These are phyloP conservation scores for Piprites chloris DNA, from an alignment of 2,113 vertebrate genomes.

Conservation along the genomic window DNA sequence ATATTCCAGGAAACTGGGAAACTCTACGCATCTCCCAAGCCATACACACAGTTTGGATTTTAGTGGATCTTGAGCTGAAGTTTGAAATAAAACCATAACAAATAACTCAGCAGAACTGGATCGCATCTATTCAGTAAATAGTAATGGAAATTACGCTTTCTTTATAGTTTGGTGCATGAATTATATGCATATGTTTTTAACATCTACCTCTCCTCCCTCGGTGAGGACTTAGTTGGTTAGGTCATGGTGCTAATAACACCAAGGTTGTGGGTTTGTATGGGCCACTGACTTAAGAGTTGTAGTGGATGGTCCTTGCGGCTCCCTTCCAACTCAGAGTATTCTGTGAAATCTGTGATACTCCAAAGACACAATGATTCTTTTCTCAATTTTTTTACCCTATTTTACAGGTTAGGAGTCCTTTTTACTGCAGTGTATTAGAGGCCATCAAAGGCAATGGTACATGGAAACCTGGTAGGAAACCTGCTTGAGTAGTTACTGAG, in stretches of 20 bases:
- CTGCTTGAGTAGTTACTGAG: too few relatives aligned
- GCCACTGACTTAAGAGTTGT: too few relatives aligned
- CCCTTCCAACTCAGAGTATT: too few relatives aligned
- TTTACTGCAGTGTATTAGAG: not conserved
- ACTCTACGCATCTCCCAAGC: not conserved
- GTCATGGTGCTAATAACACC: too few relatives aligned
- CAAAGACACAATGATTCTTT: not conserved
- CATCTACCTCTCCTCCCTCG: rapidly evolving
- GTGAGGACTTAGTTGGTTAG: not conserved
- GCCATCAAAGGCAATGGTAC: not conserved
- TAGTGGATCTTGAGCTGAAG: not conserved
- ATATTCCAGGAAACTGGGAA: not conserved
- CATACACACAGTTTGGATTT: rapidly evolving
- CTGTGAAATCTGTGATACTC: too few relatives aligned
- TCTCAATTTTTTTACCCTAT: not conserved
- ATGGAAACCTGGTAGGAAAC: not conserved
- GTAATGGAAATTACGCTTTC: not conserved
- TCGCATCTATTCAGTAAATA: not conserved
- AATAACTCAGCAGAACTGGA: not conserved
- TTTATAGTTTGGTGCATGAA: not conserved
- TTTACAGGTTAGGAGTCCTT: not conserved
- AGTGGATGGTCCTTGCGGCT: too few relatives aligned
- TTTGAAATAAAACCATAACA: not conserved
- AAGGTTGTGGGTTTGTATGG: too few relatives aligned
- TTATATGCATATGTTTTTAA: not conserved